These are phyloP conservation scores for Alectura lathami DNA, from an alignment of 2,113 vertebrate species.

Conservation along the genomic window DNA sequence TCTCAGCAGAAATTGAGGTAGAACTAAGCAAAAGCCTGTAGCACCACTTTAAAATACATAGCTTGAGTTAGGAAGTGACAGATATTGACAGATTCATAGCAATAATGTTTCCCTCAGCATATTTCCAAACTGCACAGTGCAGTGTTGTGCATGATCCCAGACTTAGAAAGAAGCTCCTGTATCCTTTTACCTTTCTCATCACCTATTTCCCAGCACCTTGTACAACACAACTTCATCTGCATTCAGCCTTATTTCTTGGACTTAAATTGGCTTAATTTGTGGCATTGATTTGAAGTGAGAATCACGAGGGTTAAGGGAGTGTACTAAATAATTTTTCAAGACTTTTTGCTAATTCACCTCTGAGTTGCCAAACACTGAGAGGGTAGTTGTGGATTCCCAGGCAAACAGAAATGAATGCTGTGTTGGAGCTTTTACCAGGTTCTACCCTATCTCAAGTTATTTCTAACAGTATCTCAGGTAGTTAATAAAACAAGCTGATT, in stretches of 20 bases:
- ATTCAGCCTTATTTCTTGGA: background rate
- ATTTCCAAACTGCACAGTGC: background rate
- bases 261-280: background rate
- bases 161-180: background rate
- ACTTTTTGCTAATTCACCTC: background rate
- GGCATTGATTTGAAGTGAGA: background rate
- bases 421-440: background rate
- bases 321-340: background rate
- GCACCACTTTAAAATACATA: background rate
- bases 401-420: background rate
- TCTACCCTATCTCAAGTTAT: background rate
- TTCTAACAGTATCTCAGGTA: background rate
- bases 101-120: background rate
- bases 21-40: background rate
- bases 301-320: accelerated
- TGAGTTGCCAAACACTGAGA: background rate
- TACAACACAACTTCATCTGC: background rate
- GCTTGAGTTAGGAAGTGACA: background rate
- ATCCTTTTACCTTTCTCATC: background rate
- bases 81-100: background rate
- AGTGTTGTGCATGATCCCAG: background rate
- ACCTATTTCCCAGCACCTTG: background rate
- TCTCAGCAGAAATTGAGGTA: background rate
- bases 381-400: background rate
- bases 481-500: background rate